These are phyloP conservation scores for Cyclargus thomasi DNA, from an alignment of 1,140 invertebrate species.

Conservation along the genomic window DNA sequence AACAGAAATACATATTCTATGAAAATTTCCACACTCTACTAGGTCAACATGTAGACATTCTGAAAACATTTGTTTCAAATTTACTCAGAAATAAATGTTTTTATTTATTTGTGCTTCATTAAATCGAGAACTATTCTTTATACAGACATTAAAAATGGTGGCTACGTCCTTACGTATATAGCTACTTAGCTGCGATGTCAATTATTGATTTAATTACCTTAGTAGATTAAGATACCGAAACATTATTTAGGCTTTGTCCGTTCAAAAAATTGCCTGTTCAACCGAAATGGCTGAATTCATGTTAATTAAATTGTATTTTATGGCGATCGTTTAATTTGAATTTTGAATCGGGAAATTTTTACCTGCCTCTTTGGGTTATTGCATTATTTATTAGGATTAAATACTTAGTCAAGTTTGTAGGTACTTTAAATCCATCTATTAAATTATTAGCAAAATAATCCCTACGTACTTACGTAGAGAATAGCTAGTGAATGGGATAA, in stretches of 20 bases:
- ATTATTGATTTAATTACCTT: no score
- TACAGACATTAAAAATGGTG: no score
- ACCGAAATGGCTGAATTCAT: background rate
- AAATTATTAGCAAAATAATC: background rate
- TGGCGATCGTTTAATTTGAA: background rate
- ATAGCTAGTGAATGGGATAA: background rate
- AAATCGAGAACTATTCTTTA: no score
- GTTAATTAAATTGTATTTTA: constrained; percentile 10
- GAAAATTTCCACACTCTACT: no score
- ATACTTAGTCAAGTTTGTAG: background rate
- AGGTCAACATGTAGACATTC: no score
- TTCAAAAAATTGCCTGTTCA: constrained; percentile 23
- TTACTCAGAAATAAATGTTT: no score
- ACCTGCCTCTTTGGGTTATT: background rate
- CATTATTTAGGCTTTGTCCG: constrained; percentile 33
- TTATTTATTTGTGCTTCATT: no score
- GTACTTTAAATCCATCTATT: background rate
- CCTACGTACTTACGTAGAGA: background rate
- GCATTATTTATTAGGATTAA: background rate
- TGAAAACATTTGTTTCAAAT: no score
- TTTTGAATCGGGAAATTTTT: background rate
- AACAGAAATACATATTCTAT: no score
- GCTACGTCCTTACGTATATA: no score
- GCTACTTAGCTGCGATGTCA: no score
- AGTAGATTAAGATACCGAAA: constrained; percentile 34